Evolutionary conservation across 2,797 vertebrate genomes (phyloP), one percentile per base, ranked within the genome.

Genomic region (Darevskia nairensis): DNA sequence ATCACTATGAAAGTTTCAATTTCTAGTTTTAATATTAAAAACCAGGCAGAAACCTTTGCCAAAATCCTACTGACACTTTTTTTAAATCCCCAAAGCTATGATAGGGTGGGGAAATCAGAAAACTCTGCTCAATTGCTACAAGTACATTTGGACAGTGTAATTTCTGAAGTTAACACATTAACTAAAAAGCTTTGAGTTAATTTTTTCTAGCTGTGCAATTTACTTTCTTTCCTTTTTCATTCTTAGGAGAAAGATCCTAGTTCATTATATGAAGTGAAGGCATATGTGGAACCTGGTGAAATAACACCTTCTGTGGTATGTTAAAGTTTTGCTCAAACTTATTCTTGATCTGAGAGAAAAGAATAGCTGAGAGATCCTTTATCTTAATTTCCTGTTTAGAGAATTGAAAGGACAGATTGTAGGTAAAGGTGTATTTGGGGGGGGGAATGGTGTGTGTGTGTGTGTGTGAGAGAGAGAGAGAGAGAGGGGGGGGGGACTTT

Each of bases 251-350:
- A 97, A 93, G 97, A 98, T 91, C 97, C 97, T 64, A 98, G 97
- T 88, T 97, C 98, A 6, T 96, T 99, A 79, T 99, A 99, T 77
- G 98, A 98, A 0, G 94, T 97, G 90, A 98, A 98, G 94, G 97
- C 97, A 72, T 99, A 99, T 0, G 98, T 99, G 96, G 97, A 99
- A 39, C 98, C 99, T 69, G 98, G 98, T 78, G 98, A 99, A 96
- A 99, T 99, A 68, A 98, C 97, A n/a, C 97, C 97, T 6, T 94
- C 97, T 32, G 95, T 97, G 98, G 99, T 99, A 97, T 21, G 46
- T 44, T 55, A 68, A 81, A 32, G 21, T 64, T 69, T 74, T 64
- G 10, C 59, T 82, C 79, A 69, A 19, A 55, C 32, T 68, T 84
- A 8, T 41, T 82, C 3, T 32, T 75, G 91, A 46, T 23, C 32